These are phyloP conservation scores for Mellivora capensis DNA, from an alignment of 2,113 vertebrate species.

Conservation along the genomic window DNA sequence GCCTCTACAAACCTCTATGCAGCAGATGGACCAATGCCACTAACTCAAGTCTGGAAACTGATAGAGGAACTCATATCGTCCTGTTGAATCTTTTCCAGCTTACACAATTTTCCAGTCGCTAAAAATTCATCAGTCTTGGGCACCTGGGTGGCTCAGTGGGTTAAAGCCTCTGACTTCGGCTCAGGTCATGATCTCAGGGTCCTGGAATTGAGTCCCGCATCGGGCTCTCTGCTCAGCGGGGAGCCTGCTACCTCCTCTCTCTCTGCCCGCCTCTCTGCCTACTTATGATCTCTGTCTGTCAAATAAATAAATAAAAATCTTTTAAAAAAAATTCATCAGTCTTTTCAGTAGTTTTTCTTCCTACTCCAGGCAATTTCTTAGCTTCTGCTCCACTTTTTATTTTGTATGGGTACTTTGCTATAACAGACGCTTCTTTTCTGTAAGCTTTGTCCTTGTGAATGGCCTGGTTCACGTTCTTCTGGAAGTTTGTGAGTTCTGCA, in stretches of 20 bases:
- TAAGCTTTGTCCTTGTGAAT: constrained; percentile 98
- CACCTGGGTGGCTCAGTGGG: too few relatives aligned
- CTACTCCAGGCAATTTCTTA: constrained; percentile 97
- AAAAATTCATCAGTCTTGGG: constrained; percentile 98
- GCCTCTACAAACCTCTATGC: constrained; percentile 96
- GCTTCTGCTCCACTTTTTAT: constrained; percentile 94
- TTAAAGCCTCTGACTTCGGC: too few relatives aligned
- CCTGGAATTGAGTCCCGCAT: too few relatives aligned
- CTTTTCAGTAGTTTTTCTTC: constrained; percentile 97
- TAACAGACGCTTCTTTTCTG: constrained; percentile 97
- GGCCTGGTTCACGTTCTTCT: constrained; percentile 95
- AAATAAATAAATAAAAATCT: too few relatives aligned
- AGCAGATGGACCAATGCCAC: constrained; percentile 95
- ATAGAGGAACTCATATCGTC: constrained; percentile 97
- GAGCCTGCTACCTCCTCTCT: too few relatives aligned
- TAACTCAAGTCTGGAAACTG: constrained; percentile 94
- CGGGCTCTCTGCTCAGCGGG: too few relatives aligned
- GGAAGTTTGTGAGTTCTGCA: constrained; percentile 96
- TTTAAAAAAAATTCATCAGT: constrained; percentile 98
- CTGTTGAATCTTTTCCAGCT: constrained; percentile 97
- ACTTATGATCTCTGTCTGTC: too few relatives aligned
- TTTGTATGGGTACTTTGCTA: constrained; percentile 93
- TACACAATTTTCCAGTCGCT: constrained; percentile 94
- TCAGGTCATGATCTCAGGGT: too few relatives aligned
- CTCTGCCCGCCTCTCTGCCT: too few relatives aligned